Evolutionary conservation across 2,797 vertebrate species (phyloP).

Genomic region (Australoheros facetus): DNA sequence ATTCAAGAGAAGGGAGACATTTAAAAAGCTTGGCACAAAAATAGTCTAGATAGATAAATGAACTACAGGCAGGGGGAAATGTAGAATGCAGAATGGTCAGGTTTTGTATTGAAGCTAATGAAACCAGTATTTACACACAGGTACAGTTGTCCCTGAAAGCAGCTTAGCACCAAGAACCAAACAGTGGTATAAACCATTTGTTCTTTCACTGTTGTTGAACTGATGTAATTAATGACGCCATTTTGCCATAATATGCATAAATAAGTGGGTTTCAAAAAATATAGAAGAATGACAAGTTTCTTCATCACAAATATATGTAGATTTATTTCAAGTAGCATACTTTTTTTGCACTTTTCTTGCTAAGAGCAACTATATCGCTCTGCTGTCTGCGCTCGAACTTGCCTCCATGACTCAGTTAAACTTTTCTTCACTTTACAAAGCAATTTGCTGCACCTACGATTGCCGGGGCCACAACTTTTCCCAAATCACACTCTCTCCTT

Average conservation of each 20-base stretch:
- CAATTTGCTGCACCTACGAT: neutral
- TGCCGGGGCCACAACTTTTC: neutral
- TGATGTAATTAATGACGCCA: too few species aligned
- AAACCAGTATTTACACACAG: too few species aligned
- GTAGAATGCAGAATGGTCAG: too few species aligned
- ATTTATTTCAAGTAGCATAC: neutral
- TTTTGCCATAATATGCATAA: neutral
- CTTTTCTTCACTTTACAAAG: neutral
- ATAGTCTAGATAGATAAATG: too few species aligned
- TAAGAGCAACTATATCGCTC: neutral
- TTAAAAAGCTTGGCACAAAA: neutral
- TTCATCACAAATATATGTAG: neutral
- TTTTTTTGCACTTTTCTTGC: neutral
- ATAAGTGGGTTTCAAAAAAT: neutral
- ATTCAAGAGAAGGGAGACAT: neutral
- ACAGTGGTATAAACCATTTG: too few species aligned
- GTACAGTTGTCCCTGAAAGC: neutral
- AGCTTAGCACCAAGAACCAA: too few species aligned
- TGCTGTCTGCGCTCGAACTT: neutral
- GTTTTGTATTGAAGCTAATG: too few species aligned
- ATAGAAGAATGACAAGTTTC: neutral
- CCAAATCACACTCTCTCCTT: slow-evolving; percentile 11
- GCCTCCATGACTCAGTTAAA: neutral
- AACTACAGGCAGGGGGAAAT: neutral
- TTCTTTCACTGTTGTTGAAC: too few species aligned